Conservation (phyloP, 2,797 vertebrate genomes). For the Poecilia wingei region DNA sequence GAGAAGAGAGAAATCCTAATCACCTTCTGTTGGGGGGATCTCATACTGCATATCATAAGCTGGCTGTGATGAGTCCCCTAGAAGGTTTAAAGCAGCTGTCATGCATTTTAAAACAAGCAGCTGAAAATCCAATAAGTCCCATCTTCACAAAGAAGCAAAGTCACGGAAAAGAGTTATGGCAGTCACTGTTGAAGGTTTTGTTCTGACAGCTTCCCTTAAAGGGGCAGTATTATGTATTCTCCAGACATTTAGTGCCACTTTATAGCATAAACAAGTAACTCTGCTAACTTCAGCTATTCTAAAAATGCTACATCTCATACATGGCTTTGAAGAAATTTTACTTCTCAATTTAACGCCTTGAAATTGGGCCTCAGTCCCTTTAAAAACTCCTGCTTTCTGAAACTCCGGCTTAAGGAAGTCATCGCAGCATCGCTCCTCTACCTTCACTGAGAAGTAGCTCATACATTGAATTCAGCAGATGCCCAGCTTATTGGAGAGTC, state of each 20-base stretch:
- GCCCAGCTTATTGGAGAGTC: neutral
- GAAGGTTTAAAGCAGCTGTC: slow-evolving; percentile 26
- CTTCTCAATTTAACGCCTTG: too few species aligned
- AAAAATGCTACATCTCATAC: too few species aligned
- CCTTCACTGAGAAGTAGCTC: too few species aligned
- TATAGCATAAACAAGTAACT: too few species aligned
- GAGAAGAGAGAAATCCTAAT: slow-evolving; percentile 6
- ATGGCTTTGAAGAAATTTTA: too few species aligned
- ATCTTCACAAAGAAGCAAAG: neutral
- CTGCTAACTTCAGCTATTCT: too few species aligned
- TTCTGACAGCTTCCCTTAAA: neutral
- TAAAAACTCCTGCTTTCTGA: too few species aligned
- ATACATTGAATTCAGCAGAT: neutral
- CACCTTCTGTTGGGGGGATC: slow-evolving; percentile 66
- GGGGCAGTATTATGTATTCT: neutral
- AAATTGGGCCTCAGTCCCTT: too few species aligned
- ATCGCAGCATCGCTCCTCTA: neutral
- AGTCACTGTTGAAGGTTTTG: neutral
- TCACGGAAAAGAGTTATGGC: neutral
- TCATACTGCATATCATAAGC: slow-evolving; percentile 69
- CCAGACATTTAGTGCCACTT: too few species aligned
- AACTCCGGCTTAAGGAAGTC: neutral
- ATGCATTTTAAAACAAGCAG: neutral
- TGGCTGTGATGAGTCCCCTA: slow-evolving; percentile 69
- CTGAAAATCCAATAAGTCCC: neutral